phyloP scores from a whole-genome alignment of 1,140 invertebrate genomes.

The Aphelinus certus region DNA sequence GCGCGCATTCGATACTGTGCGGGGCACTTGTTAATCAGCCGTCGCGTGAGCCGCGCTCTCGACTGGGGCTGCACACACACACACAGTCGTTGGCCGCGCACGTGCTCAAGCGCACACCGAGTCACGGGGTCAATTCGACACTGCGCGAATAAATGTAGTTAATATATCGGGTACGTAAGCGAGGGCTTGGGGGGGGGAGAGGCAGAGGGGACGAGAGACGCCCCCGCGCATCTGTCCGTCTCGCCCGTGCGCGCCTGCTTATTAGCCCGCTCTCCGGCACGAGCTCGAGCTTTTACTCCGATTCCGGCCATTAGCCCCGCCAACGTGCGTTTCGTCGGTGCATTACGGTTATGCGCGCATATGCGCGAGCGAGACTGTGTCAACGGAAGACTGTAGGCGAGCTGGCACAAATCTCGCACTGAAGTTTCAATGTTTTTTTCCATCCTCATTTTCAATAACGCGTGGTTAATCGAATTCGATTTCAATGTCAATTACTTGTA shows the following conservation, averaged over 20 bases:
- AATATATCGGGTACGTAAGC: slow-evolving; percentile 59
- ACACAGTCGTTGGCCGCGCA: neutral
- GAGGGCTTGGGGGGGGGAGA: slow-evolving; percentile 33
- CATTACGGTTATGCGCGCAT: too few relatives aligned
- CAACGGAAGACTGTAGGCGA: too few relatives aligned
- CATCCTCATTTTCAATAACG: too few relatives aligned
- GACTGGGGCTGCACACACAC: neutral
- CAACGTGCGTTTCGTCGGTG: too few relatives aligned
- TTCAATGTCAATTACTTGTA: too few relatives aligned
- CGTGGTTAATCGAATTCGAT: too few relatives aligned
- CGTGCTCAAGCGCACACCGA: slow-evolving; percentile 12
- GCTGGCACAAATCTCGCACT: too few relatives aligned
- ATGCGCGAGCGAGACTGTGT: too few relatives aligned
- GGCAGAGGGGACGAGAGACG: slow-evolving; percentile 31
- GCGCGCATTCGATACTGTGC: slow-evolving; percentile 54
- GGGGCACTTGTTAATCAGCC: too few relatives aligned
- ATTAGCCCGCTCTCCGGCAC: slow-evolving; percentile 42
- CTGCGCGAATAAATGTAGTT: slow-evolving; percentile 63
- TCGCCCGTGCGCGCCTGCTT: slow-evolving; percentile 40
- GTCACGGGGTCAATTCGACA: slow-evolving; percentile 63
- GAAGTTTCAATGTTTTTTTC: too few relatives aligned
- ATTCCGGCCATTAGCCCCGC: slow-evolving; percentile 29
- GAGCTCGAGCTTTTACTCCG: slow-evolving; percentile 21
- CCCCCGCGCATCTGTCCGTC: slow-evolving; percentile 53
- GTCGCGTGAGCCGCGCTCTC: slow-evolving; percentile 15